Conservation (phyloP, 2,113 vertebrate species). For the Seriola quinqueradiata region DNA sequence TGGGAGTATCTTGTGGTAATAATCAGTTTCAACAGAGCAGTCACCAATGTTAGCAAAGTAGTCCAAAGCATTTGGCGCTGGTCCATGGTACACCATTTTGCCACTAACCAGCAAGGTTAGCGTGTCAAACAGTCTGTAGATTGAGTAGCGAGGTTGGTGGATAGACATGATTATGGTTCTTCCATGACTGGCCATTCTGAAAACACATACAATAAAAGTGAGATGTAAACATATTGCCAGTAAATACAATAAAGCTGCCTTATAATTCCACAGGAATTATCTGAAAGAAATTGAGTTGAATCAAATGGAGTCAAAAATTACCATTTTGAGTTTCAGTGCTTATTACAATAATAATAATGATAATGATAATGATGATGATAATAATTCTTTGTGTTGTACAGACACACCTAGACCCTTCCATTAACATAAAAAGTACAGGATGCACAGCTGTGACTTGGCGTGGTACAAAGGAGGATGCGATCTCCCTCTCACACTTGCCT, state of each 20-base stretch:
- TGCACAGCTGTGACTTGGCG: no score
- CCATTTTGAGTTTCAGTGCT: no score
- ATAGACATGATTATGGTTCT: conserved; percentile 96
- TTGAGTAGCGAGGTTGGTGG: conserved; percentile 96
- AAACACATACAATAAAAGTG: background rate
- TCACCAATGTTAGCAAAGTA: conserved; percentile 90
- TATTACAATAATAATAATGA: no score
- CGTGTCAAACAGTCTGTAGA: conserved; percentile 93
- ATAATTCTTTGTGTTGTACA: background rate
- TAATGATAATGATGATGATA: no score
- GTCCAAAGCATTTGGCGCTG: conserved; percentile 83
- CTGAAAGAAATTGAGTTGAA: background rate
- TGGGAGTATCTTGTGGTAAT: background rate
- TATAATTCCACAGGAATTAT: background rate
- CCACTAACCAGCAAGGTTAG: conserved; percentile 91
- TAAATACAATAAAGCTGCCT: background rate
- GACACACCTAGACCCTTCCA: background rate
- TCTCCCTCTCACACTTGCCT: no score
- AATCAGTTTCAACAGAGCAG: background rate
- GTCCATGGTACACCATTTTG: conserved; percentile 91
- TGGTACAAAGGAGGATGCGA: no score
- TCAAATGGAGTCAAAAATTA: background rate
- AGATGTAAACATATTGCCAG: background rate
- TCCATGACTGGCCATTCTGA: conserved; percentile 90
- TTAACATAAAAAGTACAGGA: background rate